Conservation (phyloP, 2,113 vertebrate genomes). For the Maylandia zebra region DNA sequence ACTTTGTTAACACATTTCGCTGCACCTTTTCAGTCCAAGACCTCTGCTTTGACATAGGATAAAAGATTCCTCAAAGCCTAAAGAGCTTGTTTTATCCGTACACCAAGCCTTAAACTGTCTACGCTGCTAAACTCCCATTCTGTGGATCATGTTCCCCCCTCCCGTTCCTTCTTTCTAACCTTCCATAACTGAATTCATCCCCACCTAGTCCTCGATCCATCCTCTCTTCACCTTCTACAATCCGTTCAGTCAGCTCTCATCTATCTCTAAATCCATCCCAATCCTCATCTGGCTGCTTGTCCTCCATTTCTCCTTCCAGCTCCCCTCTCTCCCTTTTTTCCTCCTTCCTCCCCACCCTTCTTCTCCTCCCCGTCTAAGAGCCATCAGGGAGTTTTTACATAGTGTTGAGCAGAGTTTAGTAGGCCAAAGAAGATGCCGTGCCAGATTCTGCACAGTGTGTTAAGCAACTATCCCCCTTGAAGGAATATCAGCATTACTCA, state of each 20-base stretch:
- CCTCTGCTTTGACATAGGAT: neutral
- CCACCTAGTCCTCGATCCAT: constrained; percentile 36
- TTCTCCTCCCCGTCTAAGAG: constrained; percentile 16
- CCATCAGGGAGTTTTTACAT: constrained; percentile 53
- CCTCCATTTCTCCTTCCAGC: constrained; percentile 43
- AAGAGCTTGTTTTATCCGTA: neutral
- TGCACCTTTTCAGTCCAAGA: neutral
- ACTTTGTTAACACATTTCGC: neutral
- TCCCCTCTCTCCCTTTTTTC: neutral
- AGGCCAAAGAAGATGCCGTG: constrained; percentile 49
- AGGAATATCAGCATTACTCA: constrained; percentile 57
- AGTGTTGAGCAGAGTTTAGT: constrained; percentile 65
- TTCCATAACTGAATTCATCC: constrained; percentile 45
- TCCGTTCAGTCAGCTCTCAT: constrained; percentile 51
- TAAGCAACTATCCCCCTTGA: constrained; percentile 49
- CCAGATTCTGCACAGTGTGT: constrained; percentile 45
- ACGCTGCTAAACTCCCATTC: neutral
- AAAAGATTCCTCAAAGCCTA: neutral
- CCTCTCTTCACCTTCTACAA: constrained; percentile 43
- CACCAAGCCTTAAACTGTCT: neutral
- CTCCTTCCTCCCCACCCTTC: neutral
- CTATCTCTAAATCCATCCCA: constrained; percentile 55
- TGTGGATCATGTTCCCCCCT: neutral
- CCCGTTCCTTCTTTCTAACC: constrained; percentile 3
- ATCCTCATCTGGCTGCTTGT: constrained; percentile 48